Base-by-base conservation (phyloP, 1,140 invertebrate species). In the Atopsyche davidsoni region DNA sequence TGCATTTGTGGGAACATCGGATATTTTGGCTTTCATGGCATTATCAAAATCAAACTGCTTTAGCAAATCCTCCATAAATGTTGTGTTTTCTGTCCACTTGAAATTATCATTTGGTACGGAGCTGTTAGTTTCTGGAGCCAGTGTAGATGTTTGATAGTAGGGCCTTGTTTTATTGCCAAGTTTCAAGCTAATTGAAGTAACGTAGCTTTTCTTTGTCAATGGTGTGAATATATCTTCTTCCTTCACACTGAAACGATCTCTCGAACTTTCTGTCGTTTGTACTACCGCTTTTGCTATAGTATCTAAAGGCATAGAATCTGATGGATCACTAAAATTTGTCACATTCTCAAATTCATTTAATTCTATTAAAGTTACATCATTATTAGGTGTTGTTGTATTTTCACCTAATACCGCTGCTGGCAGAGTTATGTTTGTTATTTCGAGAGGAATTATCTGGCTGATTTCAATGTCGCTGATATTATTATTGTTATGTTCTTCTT, bases 151-250 rank as follows among this genome's bases (percentile, higher is more conserved):
- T 16, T 34, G 51, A 34, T 18, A 39, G 24, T 50, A 57, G 10
- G 55, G 55, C 39, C 44, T 47, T 4, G 56, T 54, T 51, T 48
- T 54, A 22, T 58, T 62, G 46, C 56, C 63, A 16, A 70, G 60
- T 55, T 70, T 60, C 40, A 65, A 58, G 56, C 65, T 70, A 2
- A 68, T 65, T 0, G 66, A 70, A 14, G 68, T 70, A 17, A 58
- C 60, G 31, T 58, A 64, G 53, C 65, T 69, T 58, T 68, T 64
- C 48, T 62, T 64, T 11, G 69, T 70, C 22, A 46, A 24, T 11
- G 55, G 55, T 19, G 46, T 48, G 16, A 48, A 48, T 25, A 48
- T 28, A 13, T 48, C 46, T 31, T 48, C 24, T 10, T 34, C n/a
- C n/a, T 28, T 50, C 24, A 16, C 13, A 23, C 25, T 43, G 18